phyloP scores from a whole-genome alignment of 2,797 vertebrate species.

The Melanotaenia pygmaea region DNA sequence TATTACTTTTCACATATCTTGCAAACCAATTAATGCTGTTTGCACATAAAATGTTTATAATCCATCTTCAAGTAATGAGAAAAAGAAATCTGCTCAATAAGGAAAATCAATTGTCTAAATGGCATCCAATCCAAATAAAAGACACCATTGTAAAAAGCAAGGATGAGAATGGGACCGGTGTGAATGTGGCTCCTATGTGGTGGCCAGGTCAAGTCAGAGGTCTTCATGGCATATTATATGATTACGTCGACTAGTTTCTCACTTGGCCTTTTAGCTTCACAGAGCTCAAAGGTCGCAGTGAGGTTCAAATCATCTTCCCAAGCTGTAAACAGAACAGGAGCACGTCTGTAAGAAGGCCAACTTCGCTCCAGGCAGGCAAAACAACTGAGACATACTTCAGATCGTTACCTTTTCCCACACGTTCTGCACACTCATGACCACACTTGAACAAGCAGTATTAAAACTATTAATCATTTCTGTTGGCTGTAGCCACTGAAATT shows the following conservation, averaged over 20 bases:
- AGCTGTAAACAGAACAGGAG: conserved; percentile 58
- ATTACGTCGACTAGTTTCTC: conserved; percentile 64
- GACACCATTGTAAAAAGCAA: conserved; percentile 35
- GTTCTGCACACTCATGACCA: conserved; percentile 51
- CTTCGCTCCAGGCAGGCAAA: conserved; percentile 62
- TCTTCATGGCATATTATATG: conserved; percentile 76
- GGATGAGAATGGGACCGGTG: conserved; percentile 52
- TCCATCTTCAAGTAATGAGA: conserved; percentile 18
- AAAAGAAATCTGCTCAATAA: conserved; percentile 42
- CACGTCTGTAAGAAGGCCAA: conserved; percentile 55
- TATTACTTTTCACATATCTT: conserved; percentile 26
- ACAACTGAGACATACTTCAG: conserved; percentile 59
- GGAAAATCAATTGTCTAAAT: conserved; percentile 34
- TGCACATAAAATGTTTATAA: conserved; percentile 12
- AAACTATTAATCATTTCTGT: conserved; percentile 62
- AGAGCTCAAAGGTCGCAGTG: conserved; percentile 60
- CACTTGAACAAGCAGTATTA: conserved; percentile 50
- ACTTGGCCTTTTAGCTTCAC: conserved; percentile 56
- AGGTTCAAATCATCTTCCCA: conserved; percentile 68
- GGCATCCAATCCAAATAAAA: conserved; percentile 47
- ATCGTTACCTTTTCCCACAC: conserved; percentile 57
- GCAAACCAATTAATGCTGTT: conserved; percentile 12
- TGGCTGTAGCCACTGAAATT: conserved; percentile 40
- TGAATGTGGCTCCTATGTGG: conserved; percentile 37
- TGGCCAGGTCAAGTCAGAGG: conserved; percentile 67